Percentiles rank a stretch among this genome's conserved stretches.
phyloP scores from a whole-genome alignment of 2,888 invertebrate species.

The Argyra leucocephala region DNA sequence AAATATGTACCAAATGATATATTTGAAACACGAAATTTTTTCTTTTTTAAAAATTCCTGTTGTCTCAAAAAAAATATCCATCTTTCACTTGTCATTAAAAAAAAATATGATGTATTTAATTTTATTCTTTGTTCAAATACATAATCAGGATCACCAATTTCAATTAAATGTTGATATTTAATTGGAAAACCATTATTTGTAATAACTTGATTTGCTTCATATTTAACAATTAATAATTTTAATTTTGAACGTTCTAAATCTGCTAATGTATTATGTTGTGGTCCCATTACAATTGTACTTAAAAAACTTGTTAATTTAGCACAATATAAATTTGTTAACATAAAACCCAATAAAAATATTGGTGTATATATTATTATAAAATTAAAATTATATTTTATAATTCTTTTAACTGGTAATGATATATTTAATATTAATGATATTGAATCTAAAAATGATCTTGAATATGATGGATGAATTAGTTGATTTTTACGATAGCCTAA shows the following conservation, averaged over 20 bases:
- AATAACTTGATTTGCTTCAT: background rate
- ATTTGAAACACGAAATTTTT: constrained; percentile 30
- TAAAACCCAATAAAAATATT: constrained; percentile 1
- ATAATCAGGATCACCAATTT: background rate
- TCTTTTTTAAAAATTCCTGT: constrained; percentile 29
- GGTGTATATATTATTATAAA: background rate
- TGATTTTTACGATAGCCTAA: background rate
- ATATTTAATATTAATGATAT: constrained; percentile 5
- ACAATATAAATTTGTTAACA: background rate
- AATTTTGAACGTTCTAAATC: background rate
- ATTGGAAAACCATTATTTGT: background rate
- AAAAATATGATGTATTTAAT: constrained; percentile 32
- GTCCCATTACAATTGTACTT: background rate
- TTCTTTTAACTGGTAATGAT: background rate
- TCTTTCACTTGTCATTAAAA: constrained; percentile 32
- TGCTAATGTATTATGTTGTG: background rate
- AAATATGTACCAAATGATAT: constrained; percentile 32
- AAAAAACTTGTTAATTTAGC: background rate
- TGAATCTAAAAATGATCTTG: background rate
- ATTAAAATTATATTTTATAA: background rate
- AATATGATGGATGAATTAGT: background rate
- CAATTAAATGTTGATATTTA: background rate
- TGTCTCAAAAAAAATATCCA: constrained; percentile 32
- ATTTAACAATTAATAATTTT: background rate
- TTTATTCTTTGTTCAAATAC: constrained; percentile 20